Conservation (phyloP, 2,797 vertebrate genomes). For the Falco biarmicus region DNA sequence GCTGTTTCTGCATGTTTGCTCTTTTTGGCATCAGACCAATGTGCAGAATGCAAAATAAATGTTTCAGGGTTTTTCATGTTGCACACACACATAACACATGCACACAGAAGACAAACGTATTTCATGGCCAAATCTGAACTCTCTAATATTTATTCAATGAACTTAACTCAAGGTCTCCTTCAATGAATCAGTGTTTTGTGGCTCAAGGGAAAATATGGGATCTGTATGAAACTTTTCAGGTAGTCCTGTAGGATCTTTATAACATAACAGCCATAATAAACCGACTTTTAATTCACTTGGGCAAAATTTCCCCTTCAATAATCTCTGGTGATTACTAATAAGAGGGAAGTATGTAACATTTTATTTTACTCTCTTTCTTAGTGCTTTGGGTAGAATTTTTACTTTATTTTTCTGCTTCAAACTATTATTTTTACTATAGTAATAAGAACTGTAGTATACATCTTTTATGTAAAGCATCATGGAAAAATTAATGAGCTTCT, state of each 20-base stretch:
- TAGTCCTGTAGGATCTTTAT: background rate
- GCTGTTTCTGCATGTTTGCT: background rate
- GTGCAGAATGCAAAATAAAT: background rate
- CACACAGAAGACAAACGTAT: accelerated
- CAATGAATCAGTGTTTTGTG: background rate
- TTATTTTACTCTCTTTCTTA: background rate
- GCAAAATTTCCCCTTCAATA: background rate
- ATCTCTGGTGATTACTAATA: background rate
- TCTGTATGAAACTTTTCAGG: background rate
- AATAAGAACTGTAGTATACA: background rate
- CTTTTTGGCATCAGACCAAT: background rate
- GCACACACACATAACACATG: accelerated
- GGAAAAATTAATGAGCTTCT: background rate
- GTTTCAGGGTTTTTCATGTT: background rate
- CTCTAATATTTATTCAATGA: background rate
- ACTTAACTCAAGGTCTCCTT: background rate
- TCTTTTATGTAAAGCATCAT: background rate
- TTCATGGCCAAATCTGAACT: background rate
- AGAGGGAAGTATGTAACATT: background rate
- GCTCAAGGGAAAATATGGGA: background rate
- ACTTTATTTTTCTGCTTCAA: background rate
- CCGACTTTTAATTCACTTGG: background rate
- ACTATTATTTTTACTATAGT: background rate
- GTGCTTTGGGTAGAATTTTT: background rate
- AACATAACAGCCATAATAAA: background rate